Conservation (phyloP, 2,888 invertebrate genomes). For the Sarcophaga subvicina region DNA sequence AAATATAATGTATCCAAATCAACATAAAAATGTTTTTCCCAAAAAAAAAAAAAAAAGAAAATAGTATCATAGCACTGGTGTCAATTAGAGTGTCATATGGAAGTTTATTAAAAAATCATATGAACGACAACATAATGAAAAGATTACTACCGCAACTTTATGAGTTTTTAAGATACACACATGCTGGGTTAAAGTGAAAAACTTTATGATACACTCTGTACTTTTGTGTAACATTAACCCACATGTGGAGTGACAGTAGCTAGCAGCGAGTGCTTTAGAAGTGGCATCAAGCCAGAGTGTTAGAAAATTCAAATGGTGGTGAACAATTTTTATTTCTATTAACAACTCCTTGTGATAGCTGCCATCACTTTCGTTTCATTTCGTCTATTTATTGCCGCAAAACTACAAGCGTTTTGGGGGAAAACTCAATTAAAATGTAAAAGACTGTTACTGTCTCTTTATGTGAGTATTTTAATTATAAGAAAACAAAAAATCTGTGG, state of each 20-base stretch:
- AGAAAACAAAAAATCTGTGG: neutral
- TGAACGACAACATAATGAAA: constrained; percentile 3
- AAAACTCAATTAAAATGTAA: constrained; percentile 29
- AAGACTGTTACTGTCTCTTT: neutral
- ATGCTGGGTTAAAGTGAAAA: neutral
- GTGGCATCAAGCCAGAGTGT: neutral
- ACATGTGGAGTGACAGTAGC: neutral
- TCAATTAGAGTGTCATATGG: constrained; percentile 23
- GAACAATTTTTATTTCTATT: neutral
- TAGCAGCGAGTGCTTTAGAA: neutral
- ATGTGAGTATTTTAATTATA: neutral
- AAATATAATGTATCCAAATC: too few relatives aligned
- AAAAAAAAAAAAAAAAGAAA: neutral
- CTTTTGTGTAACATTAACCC: neutral
- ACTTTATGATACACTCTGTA: neutral
- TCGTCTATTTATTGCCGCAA: neutral
- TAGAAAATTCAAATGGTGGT: neutral
- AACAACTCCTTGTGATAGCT: neutral
- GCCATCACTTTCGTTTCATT: neutral
- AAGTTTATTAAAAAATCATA: constrained; percentile 26
- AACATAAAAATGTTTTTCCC: too few relatives aligned
- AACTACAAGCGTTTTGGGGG: neutral
- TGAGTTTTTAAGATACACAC: constrained; percentile 5
- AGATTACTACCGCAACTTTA: constrained; percentile 2
- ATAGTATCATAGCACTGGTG: constrained; percentile 4